phyloP scores from a whole-genome alignment of 2,888 invertebrate species.

The Polydrusus cervinus region DNA sequence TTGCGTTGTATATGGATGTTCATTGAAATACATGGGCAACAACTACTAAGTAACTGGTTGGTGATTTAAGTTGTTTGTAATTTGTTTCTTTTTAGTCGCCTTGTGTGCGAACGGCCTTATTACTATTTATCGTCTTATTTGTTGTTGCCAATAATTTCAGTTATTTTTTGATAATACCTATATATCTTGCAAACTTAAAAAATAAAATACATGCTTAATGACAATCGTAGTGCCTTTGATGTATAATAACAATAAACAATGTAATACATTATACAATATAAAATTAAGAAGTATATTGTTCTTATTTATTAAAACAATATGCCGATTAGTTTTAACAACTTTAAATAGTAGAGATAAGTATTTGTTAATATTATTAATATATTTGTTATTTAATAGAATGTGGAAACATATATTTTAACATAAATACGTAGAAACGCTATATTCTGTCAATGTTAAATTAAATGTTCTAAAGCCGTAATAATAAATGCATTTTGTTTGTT shows the following conservation, averaged over 20 bases:
- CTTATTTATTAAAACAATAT: neutral
- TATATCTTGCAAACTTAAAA: too few relatives aligned
- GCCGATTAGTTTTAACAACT: neutral
- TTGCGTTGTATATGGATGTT: too few relatives aligned
- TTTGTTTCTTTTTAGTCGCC: too few relatives aligned
- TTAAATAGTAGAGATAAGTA: neutral
- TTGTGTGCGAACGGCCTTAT: too few relatives aligned
- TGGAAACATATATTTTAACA: slow-evolving; percentile 13
- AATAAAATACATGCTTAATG: neutral
- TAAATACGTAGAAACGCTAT: slow-evolving; percentile 2
- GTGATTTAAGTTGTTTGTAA: too few relatives aligned
- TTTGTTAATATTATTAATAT: slow-evolving; percentile 14
- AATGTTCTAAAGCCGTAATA: slow-evolving; percentile 2
- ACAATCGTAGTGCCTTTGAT: slow-evolving; percentile 6
- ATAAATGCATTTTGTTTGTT: slow-evolving; percentile 41
- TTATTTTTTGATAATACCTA: too few relatives aligned
- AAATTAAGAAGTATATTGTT: neutral
- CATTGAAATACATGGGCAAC: too few relatives aligned
- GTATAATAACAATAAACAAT: neutral
- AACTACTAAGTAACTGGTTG: too few relatives aligned
- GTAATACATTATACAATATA: too few relatives aligned
- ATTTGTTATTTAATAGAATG: slow-evolving; percentile 8
- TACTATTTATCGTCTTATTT: too few relatives aligned
- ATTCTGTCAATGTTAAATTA: slow-evolving; percentile 13
- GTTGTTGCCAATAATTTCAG: too few relatives aligned